Conservation (phyloP, 2,888 invertebrate genomes). For the Acheta domesticus region DNA sequence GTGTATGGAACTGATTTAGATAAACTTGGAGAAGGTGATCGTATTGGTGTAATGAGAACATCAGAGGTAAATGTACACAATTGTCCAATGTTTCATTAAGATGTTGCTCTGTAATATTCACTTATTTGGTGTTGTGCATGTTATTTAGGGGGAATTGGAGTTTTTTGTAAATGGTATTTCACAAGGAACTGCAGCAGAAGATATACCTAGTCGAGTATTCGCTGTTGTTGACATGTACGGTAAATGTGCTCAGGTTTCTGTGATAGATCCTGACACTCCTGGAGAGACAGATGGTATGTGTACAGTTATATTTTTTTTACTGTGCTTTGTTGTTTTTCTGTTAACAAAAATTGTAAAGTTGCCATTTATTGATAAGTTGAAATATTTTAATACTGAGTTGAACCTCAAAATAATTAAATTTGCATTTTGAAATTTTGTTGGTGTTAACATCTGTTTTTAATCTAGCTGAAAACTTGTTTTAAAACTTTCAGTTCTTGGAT, state of each 20-base stretch:
- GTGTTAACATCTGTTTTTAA: too few relatives aligned
- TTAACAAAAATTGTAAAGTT: background rate
- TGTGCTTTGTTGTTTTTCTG: background rate
- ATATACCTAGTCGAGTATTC: slow-evolving; percentile 70
- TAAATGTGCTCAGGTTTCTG: slow-evolving; percentile 74
- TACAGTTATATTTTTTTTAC: background rate
- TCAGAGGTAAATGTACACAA: slow-evolving; percentile 56
- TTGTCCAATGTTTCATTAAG: slow-evolving; percentile 24
- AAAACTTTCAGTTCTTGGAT: too few relatives aligned
- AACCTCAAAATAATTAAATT: slow-evolving; percentile 4
- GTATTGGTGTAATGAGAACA: slow-evolving; percentile 79
- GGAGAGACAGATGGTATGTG: slow-evolving; percentile 40
- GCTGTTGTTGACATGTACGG: slow-evolving; percentile 80
- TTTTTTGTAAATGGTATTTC: slow-evolving; percentile 87
- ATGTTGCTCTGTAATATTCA: slow-evolving; percentile 3
- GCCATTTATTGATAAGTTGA: background rate
- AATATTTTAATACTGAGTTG: too few relatives aligned
- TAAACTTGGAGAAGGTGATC: slow-evolving; percentile 74
- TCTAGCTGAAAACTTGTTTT: too few relatives aligned
- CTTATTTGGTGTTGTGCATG: slow-evolving; percentile 31
- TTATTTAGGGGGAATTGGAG: slow-evolving; percentile 70
- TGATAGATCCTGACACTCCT: slow-evolving; percentile 46
- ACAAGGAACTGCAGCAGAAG: slow-evolving; percentile 80
- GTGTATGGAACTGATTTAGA: slow-evolving; percentile 83
- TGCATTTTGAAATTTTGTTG: too few relatives aligned